phyloP scores from a whole-genome alignment of 2,797 vertebrate genomes.

The Ctenosaura bakeri region DNA sequence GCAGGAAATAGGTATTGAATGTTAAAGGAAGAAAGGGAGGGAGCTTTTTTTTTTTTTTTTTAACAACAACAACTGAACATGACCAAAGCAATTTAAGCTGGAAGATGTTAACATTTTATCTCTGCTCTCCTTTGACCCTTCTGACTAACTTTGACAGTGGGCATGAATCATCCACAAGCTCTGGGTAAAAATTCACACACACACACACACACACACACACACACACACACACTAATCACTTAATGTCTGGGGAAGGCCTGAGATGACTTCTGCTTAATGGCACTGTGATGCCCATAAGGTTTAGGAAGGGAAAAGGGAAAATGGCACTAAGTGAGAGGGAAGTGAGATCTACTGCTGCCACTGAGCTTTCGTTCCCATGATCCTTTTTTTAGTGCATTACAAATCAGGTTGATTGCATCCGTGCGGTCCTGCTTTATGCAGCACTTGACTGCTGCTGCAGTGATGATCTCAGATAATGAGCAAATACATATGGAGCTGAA shows the following conservation, averaged over 20 bases:
- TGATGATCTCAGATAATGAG: not conserved
- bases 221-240: not conserved
- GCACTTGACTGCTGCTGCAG: not conserved
- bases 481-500: not conserved
- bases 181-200: not conserved
- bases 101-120: constrained; percentile 22
- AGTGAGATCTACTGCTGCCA: not conserved
- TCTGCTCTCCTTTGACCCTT: not conserved
- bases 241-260: constrained; percentile 14
- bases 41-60: not conserved
- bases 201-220: not conserved
- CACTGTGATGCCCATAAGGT: not conserved
- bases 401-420: not conserved
- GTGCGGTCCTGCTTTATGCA: not conserved
- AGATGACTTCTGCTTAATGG: constrained; percentile 30
- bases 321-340: not conserved
- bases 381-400: not conserved
- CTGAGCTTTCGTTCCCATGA: not conserved
- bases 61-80: not conserved
- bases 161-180: not conserved
- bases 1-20: constrained; percentile 47
- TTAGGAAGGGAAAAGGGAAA: not conserved
- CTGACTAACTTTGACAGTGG: not conserved
- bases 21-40: constrained; percentile 59
- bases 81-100: not conserved